Base-by-base conservation (phyloP, 2,888 invertebrate genomes). In the Ochlodes sylvanus region DNA sequence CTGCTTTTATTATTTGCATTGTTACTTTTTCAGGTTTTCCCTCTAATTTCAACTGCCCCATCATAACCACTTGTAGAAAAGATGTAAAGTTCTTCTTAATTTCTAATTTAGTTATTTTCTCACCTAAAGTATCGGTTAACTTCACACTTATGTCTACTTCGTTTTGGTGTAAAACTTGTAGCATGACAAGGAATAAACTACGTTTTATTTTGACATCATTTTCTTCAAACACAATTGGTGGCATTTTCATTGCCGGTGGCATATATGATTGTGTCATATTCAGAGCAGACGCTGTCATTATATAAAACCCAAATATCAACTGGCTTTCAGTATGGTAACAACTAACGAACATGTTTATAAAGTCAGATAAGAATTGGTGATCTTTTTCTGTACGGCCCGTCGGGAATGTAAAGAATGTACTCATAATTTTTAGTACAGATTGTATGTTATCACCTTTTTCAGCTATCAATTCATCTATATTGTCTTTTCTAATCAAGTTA, bases 361-460 rank as follows among this genome's bases (percentile, higher is more conserved):
- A 93, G 70, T 88, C 79, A n/a, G 73, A 73, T 47, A 94, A 69
- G 69, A 91, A 91, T 63, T 81, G 82, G 0, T 76, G 63, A 61
- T 88, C 80, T 21, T 73, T 81, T 1, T 77, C 78, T 0, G 82
- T 79, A n/a, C 87, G 75, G 27, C 83, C 82, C 66, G 84, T 84
- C 0, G 89, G 85, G 54, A 87, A 90, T 50, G 86, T 85, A 58
- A 92, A 88, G 67, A 92, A 87, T 0, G 83, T 71, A 69, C 82
- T 84, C 89, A 93, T 89, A 7, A 92, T 86, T 84, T 90, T 92
- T 1, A 93, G 75, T 0, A 93, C 89, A 0, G 89, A 87, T 73
- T 90, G 89, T 63, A 94, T 88, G 47, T 88, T 90, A 52, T 93
- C 93, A 0, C 92, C 91, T 70, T 89, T 93, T 72, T 93, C 89